Evolutionary conservation across 2,888 invertebrate species (phyloP).

Genomic region (Sarcophaga caerulescens): DNA sequence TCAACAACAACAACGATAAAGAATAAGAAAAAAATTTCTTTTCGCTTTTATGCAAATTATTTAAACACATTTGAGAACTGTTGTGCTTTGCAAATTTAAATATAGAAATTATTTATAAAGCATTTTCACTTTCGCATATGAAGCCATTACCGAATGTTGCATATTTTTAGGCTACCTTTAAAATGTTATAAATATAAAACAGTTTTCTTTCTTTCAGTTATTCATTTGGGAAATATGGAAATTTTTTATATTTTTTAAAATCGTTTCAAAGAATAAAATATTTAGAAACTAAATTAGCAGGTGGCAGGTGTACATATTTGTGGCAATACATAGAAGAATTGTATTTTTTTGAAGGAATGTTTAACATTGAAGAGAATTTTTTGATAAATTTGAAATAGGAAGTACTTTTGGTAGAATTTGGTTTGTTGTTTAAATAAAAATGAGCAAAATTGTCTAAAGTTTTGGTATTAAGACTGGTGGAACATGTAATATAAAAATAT

Average conservation of each 20-base stretch:
- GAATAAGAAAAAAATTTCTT: not conserved
- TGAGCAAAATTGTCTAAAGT: too few relatives aligned
- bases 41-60: constrained; percentile 19
- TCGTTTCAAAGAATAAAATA: not conserved
- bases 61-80: constrained; percentile 16
- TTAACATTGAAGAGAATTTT: too few relatives aligned
- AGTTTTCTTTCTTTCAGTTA: not conserved
- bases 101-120: not conserved
- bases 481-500: too few relatives aligned
- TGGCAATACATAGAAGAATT: too few relatives aligned
- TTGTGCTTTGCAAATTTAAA: not conserved
- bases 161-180: constrained; percentile 8
- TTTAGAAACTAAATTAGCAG: not conserved
- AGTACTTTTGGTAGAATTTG: too few relatives aligned
- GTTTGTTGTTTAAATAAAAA: too few relatives aligned
- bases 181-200: too few relatives aligned
- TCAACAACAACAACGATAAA: not conserved
- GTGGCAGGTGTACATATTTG: not conserved
- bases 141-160: constrained; percentile 7
- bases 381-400: too few relatives aligned
- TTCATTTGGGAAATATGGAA: constrained; percentile 23
- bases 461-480: too few relatives aligned
- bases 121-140: not conserved
- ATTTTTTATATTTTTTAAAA: not conserved
- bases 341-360: too few relatives aligned